Conservation (phyloP, 2,113 vertebrate genomes). For the Gasterosteus aculeatus region DNA sequence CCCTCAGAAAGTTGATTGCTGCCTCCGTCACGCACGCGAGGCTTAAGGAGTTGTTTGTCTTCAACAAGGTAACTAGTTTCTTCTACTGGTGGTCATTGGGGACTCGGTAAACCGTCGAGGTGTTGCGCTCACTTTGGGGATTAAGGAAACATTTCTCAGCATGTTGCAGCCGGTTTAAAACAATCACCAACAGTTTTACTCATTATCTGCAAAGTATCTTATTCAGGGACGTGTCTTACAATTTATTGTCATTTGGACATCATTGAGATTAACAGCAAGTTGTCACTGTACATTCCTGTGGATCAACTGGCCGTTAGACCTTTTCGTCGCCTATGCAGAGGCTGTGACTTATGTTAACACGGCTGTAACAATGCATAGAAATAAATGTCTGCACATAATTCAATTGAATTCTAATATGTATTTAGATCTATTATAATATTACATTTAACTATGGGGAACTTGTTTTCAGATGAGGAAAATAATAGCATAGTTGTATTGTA, state of each 20-base stretch:
- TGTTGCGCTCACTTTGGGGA: neutral
- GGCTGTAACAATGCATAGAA: neutral
- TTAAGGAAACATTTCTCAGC: neutral
- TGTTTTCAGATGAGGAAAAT: neutral
- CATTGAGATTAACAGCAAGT: constrained; percentile 7
- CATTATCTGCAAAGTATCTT: neutral
- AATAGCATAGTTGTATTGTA: neutral
- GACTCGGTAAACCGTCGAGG: neutral
- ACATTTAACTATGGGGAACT: neutral
- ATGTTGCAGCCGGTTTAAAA: neutral
- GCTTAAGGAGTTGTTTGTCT: constrained; percentile 19
- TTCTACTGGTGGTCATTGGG: neutral
- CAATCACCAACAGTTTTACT: neutral
- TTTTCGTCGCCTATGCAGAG: constrained; percentile 58
- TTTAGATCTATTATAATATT: neutral
- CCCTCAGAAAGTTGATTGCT: constrained; percentile 42
- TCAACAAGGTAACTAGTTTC: constrained; percentile 30
- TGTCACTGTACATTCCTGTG: constrained; percentile 47
- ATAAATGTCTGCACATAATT: neutral
- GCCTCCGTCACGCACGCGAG: constrained; percentile 31
- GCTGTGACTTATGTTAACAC: constrained; percentile 53
- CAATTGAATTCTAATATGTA: neutral
- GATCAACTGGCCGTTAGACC: constrained; percentile 58
- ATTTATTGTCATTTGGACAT: neutral
- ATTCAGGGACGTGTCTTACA: neutral